Percentiles rank a stretch among this genome's conserved stretches.
These are phyloP conservation scores for Haemorhous mexicanus DNA, from an alignment of 2,113 vertebrate species.

Conservation along the genomic window DNA sequence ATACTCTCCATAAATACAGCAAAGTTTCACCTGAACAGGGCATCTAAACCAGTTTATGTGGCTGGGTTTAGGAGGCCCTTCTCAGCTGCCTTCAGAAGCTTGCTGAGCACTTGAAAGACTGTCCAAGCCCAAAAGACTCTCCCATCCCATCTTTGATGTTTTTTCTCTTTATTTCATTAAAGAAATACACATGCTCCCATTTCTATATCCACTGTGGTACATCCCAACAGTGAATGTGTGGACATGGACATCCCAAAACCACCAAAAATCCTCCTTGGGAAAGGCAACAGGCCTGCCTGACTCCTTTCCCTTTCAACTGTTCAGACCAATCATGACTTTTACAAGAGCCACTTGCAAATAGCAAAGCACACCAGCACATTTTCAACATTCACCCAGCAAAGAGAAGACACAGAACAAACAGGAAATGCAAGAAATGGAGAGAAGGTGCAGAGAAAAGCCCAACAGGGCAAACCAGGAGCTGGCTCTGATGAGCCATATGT, in stretches of 20 bases:
- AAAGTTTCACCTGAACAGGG: not conserved
- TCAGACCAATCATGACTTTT: not conserved
- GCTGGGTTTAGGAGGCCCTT: not conserved
- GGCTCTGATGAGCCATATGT: fast-evolving
- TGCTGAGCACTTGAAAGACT: not conserved
- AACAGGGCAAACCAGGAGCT: not conserved
- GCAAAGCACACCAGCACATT: not conserved
- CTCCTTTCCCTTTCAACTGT: not conserved
- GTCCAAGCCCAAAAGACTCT: not conserved
- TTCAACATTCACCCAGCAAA: not conserved
- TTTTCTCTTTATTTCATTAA: not conserved
- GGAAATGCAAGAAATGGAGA: not conserved
- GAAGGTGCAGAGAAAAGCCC: not conserved
- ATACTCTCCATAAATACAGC: not conserved
- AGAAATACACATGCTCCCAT: fast-evolving
- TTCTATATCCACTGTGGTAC: not conserved
- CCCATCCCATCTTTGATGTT: not conserved
- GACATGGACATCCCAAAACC: not conserved
- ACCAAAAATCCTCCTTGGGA: not conserved
- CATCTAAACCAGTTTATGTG: fast-evolving
- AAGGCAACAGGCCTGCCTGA: not conserved
- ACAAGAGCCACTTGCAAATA: not conserved
- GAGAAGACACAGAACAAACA: not conserved
- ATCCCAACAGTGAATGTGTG: fast-evolving
- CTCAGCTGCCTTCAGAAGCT: not conserved